Base-by-base conservation (phyloP, 2,888 invertebrate species). In the Ctena decussata region DNA sequence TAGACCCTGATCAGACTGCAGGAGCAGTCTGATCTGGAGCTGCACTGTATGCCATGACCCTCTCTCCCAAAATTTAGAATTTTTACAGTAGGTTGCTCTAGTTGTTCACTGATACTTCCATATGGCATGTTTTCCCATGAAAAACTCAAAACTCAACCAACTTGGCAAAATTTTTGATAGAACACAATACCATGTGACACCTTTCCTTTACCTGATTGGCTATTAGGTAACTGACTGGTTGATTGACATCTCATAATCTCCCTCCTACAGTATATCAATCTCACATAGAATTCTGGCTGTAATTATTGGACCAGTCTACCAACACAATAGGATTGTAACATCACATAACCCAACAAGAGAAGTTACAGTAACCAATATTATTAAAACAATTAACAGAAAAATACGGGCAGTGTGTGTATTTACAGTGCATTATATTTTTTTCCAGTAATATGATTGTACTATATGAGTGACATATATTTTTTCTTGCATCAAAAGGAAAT, bases 211-310 rank as follows among this genome's bases (percentile, higher is more conserved):
- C 35, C 65, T 65, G 65, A 65, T 65, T 65, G 65, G 65, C 18
- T 65, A 35, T 65, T 65, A 65, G 35, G 65, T 65, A 65, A 65
- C 21, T 65, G 35, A 65, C 35, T 65, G 65, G 65, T 65, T 65
- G 65, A 65, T 65, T 65, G 65, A 65, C 65, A 65, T 35, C 32
- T 18, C 18, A 65, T 35, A 65, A 65, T 27, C 65, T n/a, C 35
- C 65, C 65, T 65, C 65, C 65, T 57, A 57, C 65, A 65, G 65
- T 65, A 65, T 65, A 65, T 65, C 65, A 65, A 65, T 65, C 65
- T 65, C 65, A 18, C 65, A 65, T 11, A 21, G 35, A 35, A 65
- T 32, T 6, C 30, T 65, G 65, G 18, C 35, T 30, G 21, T 65
- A 65, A 35, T 35, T 35, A 65, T 8, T 35, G 65, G 32, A 65